Conservation (phyloP, 2,888 invertebrate genomes). For the Zelleria hepariella region DNA sequence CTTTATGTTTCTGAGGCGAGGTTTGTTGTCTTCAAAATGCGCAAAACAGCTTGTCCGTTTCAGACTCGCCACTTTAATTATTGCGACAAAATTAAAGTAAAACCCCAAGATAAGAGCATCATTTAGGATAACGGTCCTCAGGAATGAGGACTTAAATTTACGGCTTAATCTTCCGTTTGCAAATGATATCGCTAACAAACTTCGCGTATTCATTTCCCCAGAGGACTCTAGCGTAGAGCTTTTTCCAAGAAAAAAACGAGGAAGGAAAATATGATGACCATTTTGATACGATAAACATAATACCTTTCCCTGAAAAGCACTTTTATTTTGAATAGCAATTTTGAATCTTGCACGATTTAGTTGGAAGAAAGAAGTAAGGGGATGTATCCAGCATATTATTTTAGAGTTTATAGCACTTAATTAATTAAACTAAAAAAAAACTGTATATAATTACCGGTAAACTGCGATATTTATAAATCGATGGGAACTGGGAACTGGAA, state of each 20-base stretch:
- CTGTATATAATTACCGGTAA: no score
- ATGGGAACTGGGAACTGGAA: no score
- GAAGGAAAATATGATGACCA: not conserved
- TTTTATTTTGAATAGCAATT: no score
- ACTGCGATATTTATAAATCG: no score
- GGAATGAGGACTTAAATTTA: slow-evolving; percentile 27
- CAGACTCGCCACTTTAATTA: not conserved
- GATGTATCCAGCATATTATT: no score
- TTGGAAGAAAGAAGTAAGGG: no score
- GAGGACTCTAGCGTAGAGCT: not conserved
- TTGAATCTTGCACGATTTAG: no score
- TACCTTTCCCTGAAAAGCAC: no score
- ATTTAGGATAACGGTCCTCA: slow-evolving; percentile 14
- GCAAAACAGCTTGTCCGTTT: not conserved
- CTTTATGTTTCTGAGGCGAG: no score
- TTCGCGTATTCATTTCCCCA: slow-evolving; percentile 29
- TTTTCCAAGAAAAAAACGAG: not conserved
- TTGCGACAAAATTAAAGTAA: not conserved
- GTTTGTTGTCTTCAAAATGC: not conserved
- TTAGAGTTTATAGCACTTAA: no score
- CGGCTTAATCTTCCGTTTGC: slow-evolving; percentile 24
- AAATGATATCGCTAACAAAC: slow-evolving; percentile 39
- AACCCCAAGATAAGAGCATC: not conserved
- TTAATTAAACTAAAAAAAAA: no score
- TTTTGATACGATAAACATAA: no score